Evolutionary conservation across 2,113 vertebrate genomes (phyloP), one percentile per base, ranked within the genome.

Genomic region (Sylvilagus bachmani): DNA sequence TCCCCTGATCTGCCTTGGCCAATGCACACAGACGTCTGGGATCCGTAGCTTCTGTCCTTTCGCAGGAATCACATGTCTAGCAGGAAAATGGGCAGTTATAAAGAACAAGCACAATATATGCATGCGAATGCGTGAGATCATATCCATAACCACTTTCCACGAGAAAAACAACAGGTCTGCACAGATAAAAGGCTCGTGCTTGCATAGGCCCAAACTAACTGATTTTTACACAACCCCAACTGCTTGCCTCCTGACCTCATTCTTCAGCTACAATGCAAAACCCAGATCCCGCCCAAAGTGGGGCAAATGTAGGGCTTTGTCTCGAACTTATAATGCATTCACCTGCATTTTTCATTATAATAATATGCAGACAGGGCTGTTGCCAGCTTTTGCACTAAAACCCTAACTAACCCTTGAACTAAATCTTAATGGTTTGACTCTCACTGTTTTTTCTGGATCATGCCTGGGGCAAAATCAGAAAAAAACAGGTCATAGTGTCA

Each of bases 371-470:
- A 69, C 83, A 31, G 55, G 10, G 24, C 22, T 61, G 25, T 5
- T 78, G 64, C 14, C 55, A 21, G 27, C 36, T 38, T 38, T 44
- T 6, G 7, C 33, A 38, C 19, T 1, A 24, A 1, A 29, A 16
- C 36, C 19, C 55, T 58, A 58, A 58, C 19, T 78, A 78, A 71
- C 84, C 38, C 70, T 14, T 67, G 19, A 53, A 31, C 36, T 73
- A 69, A 84, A 73, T 44, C 44, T 92, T 9, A 36, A 25, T 62
- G 33, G 25, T 71, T 89, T 71, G 70, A 81, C 55, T 89, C 16
- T 70, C 62, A 24, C 10, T 53, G 33, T n/a, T 11, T 70, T 70
- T 84, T 70, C 70, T 94, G 71, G 61, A 61, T 90, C 85, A 92
- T 6, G 53, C n/a, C 36, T 82, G 62, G 36, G 21, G 14, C 74